Evolutionary conservation across 2,888 invertebrate species (phyloP).

Genomic region (Synergus gifuensis): DNA sequence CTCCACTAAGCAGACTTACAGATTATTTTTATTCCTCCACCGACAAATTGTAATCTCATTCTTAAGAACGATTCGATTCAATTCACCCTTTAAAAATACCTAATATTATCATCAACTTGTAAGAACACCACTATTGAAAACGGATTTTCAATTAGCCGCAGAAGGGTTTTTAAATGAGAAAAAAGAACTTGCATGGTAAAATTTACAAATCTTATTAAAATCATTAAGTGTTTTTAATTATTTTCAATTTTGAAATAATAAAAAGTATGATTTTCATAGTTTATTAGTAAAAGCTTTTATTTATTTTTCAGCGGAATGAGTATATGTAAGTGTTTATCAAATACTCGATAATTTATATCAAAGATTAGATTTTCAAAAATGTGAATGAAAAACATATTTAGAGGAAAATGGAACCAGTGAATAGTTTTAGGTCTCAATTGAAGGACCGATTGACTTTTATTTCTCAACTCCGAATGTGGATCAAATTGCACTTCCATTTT

Average conservation of each 20-base stretch:
- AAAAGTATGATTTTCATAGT: too few species aligned
- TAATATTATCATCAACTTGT: not conserved
- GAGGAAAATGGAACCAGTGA: not conserved
- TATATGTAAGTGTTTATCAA: not conserved
- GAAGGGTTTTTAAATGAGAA: not conserved
- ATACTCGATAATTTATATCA: not conserved
- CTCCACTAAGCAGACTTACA: constrained; percentile 54
- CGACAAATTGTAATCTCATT: constrained; percentile 74
- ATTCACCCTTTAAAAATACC: constrained; percentile 4
- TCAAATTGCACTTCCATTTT: constrained; percentile 9
- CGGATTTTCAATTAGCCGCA: not conserved
- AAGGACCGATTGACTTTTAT: constrained; percentile 28
- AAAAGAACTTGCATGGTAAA: not conserved
- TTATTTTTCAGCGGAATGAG: too few species aligned
- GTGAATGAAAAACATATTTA: not conserved
- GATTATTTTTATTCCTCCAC: constrained; percentile 54
- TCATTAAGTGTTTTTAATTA: not conserved
- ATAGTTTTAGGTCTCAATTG: constrained; percentile 30
- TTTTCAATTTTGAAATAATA: too few species aligned
- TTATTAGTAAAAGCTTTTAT: too few species aligned
- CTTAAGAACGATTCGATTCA: constrained; percentile 59
- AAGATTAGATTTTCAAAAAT: not conserved
- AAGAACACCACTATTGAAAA: not conserved
- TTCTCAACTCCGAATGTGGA: not conserved
- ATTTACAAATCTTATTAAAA: not conserved